Evolutionary conservation across 2,113 vertebrate species (phyloP).

Genomic region (Mungos mungo): DNA sequence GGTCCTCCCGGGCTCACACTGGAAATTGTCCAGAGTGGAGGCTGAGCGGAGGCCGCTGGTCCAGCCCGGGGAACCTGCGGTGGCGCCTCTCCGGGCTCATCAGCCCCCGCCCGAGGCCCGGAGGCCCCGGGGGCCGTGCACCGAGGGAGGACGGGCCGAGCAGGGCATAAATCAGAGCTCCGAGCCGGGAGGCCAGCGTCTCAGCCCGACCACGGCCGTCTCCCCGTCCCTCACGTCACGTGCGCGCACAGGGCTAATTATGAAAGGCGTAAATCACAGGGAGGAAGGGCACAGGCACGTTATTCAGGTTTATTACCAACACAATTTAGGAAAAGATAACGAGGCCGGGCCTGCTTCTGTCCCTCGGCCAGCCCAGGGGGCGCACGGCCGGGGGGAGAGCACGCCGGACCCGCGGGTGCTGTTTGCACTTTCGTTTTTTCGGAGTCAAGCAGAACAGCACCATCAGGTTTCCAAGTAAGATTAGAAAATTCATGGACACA

Average conservation of each 20-base stretch:
- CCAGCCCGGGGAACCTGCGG: not conserved
- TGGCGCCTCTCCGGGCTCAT: accelerated
- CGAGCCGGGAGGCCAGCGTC: not conserved
- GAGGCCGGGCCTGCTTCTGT: not conserved
- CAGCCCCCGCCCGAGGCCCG: not conserved
- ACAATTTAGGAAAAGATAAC: conserved; percentile 2
- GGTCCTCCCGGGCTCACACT: not conserved
- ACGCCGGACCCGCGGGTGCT: accelerated
- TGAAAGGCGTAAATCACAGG: conserved; percentile 23
- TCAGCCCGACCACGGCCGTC: not conserved
- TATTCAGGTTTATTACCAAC: conserved; percentile 38
- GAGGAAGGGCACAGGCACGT: not conserved
- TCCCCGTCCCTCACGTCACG: not conserved
- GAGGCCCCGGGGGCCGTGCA: accelerated
- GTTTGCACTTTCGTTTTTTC: not conserved
- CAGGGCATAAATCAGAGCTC: not conserved
- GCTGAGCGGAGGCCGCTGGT: accelerated
- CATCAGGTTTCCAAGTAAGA: not conserved
- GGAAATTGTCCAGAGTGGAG: not conserved
- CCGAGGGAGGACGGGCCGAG: accelerated
- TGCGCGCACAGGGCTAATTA: not conserved
- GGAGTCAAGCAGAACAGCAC: not conserved
- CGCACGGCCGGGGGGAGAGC: accelerated
- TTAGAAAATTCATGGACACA: not conserved
- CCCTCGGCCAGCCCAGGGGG: not conserved